Evolutionary conservation across 2,797 vertebrate species (phyloP), one percentile per base, ranked within the genome.

Genomic region (Clarias fuscus): DNA sequence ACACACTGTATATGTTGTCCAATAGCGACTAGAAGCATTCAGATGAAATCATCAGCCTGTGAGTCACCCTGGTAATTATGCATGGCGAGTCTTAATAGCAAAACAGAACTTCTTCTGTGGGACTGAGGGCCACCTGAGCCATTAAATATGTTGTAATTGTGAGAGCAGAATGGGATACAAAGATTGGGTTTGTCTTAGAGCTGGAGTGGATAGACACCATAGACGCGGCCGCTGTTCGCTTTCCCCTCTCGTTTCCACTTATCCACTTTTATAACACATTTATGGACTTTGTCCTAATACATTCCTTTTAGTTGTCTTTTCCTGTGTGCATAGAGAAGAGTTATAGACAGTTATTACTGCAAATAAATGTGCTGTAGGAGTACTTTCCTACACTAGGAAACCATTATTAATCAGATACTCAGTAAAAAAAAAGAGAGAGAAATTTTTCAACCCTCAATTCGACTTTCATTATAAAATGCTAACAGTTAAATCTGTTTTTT

Each of bases 41-140:
- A 58, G 27, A 73, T 6, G 22, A 18, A 85, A 40, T 62, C 18
- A 30, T 71, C 84, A 83, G 78, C 15, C 59, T 72, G 87, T 76
- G 84, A 92, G 93, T 94, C 94, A 95, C 76, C 88, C 85, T 90
- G 91, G 90, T 92, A 91, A 94, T 95, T 94, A 95, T 56, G 33
- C 77, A 22, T 15, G 70, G 3, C 40, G 18, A 68, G 71, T 48
- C 58, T 80, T 4, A 8, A 40, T 62, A 84, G 65, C 85, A 58
- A 65, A 68, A 82, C 59, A 27, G 20, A 53, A 77, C 81, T 76
- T 59, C 59, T 88, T 80, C 84, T 82, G 33, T 17, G 86, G 59
- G 84, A 56, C 76, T 68, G 40, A 68, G 65, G 53, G 62, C 73
- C 64, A 61, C 80, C 59, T 59, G 72, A 83, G 40, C 43, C n/a